Conservation (phyloP, 2,888 invertebrate genomes). For the Meta bourneti region DNA sequence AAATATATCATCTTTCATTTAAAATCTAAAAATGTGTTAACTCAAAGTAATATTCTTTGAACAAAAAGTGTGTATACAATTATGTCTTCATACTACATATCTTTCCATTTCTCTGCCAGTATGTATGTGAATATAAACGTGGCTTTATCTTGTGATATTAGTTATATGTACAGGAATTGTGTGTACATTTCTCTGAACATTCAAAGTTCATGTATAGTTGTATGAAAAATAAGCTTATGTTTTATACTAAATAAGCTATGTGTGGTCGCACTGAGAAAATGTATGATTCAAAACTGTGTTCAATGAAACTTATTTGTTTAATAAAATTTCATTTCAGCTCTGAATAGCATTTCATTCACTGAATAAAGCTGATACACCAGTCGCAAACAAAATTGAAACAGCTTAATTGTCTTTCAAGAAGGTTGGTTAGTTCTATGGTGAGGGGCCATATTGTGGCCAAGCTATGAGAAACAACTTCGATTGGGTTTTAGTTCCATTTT, state of each 20-base stretch:
- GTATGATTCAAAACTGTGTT: constrained; percentile 51
- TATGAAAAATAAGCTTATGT: constrained; percentile 69
- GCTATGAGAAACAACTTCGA: no score
- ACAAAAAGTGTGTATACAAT: constrained; percentile 28
- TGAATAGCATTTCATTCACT: neutral
- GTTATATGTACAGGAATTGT: constrained; percentile 40
- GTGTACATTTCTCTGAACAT: constrained; percentile 59
- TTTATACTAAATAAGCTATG: constrained; percentile 66
- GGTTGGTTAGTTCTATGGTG: no score
- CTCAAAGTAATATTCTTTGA: constrained; percentile 62
- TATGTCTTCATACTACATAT: constrained; percentile 66
- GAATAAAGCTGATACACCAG: no score
- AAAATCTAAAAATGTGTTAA: constrained; percentile 31
- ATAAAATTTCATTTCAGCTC: constrained; percentile 67
- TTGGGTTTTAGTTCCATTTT: no score
- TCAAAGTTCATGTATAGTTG: constrained; percentile 66
- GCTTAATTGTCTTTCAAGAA: no score
- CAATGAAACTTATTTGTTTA: constrained; percentile 59
- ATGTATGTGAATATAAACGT: constrained; percentile 36
- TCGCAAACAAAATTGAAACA: no score
- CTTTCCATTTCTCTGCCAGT: constrained; percentile 63
- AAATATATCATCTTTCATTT: constrained; percentile 47
- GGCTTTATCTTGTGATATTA: constrained; percentile 73
- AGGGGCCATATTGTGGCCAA: no score
- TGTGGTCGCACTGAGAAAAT: constrained; percentile 48